Evolutionary conservation across 2,888 invertebrate species (phyloP), one percentile per base, ranked within the genome.

Genomic region (Imbricaverruca yamaguchii): DNA sequence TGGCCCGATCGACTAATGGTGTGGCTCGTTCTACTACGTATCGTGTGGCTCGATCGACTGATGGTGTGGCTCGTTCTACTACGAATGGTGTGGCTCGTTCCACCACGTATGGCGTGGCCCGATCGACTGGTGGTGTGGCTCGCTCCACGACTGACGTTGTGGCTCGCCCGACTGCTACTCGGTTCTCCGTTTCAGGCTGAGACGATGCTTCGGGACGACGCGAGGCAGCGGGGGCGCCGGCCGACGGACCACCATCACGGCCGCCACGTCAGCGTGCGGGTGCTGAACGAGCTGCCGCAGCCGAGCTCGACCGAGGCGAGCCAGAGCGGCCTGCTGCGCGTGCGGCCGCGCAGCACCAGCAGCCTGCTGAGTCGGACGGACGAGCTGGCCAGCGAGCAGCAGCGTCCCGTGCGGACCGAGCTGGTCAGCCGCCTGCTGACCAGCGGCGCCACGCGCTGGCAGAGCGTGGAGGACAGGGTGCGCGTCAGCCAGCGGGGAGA

Each of bases 271-370:
- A 74, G 23, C 53, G 53, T 55, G 74, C 74, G 74, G 13, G 74
- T 74, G 74, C 55, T 74, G 21, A 74, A 74, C 55, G 74, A 74
- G 18, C 53, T 12, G 1, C 55, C 21, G 15, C 18, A 53, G 74
- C 74, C 53, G 55, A 23, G 25, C 67, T 15, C 53, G 15, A 4
- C 69, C 69, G 69, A 69, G 69, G 53, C 15, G n/a, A 53, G 74
- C 74, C 39, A 39, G 4, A 55, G 74, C 53, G 55, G 74, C 21
- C 53, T 55, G 74, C 74, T 55, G 74, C 74, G 53, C 53, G 74
- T 74, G 21, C 74, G 55, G 74, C 74, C 74, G 55, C 74, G 74
- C 74, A 74, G 74, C 74, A 55, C 74, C 74, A 74, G 74, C 74
- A 53, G 74, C 74, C 74, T 74, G 74, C 74, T 74, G 55, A 9